Percentiles rank a stretch among this genome's conserved stretches.
phyloP scores from a whole-genome alignment of 2,797 vertebrate species.

The Dermochelys coriacea region DNA sequence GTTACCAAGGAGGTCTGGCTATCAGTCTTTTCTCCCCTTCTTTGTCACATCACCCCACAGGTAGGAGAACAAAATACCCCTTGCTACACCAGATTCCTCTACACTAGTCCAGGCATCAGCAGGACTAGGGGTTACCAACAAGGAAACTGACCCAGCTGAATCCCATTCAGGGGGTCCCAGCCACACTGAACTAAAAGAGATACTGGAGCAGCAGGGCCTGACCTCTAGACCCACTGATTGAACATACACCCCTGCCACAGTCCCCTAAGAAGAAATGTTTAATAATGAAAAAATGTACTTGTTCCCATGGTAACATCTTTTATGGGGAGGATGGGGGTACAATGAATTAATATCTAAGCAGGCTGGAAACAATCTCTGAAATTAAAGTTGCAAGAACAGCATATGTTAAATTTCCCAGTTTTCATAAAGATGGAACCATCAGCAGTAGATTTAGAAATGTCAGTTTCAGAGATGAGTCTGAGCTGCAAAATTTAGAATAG shows the following conservation, averaged over 20 bases:
- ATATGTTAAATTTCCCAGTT: not conserved
- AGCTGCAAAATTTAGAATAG: not conserved
- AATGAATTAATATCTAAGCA: not conserved
- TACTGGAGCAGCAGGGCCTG: not conserved
- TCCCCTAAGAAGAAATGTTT: not conserved
- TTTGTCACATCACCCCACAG: not conserved
- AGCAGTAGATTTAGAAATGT: not conserved
- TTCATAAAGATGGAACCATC: not conserved
- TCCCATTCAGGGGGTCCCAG: not conserved
- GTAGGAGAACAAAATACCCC: not conserved
- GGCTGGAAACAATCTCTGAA: not conserved
- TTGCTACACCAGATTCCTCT: not conserved
- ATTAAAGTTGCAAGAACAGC: not conserved
- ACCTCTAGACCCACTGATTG: not conserved
- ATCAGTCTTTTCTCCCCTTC: not conserved
- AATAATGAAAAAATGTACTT: not conserved
- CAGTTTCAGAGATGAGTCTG: accelerated
- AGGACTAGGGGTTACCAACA: not conserved
- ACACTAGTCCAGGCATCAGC: not conserved
- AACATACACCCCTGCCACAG: not conserved
- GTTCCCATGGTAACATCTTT: not conserved
- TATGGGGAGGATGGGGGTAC: not conserved
- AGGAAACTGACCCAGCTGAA: not conserved
- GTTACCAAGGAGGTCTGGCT: too few relatives aligned
- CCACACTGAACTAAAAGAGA: not conserved